Conservation (phyloP, 1,140 invertebrate genomes). For the Linepithema humile region DNA sequence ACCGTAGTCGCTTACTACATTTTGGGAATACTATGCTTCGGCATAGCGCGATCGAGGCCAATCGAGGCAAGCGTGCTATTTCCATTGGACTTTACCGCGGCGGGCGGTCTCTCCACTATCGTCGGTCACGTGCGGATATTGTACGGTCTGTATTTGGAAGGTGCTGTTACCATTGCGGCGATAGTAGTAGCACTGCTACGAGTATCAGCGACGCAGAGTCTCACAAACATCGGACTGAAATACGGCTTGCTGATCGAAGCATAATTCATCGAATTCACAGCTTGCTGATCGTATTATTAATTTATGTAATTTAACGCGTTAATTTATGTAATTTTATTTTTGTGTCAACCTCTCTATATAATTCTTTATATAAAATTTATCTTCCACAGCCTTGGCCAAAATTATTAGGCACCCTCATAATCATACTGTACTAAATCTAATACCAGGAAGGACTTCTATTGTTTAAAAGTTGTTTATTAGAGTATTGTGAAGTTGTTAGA, state of each 20-base stretch:
- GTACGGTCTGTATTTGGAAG: slow-evolving; percentile 88
- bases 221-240: slow-evolving; percentile 85
- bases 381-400: too few relatives aligned
- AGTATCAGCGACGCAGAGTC: slow-evolving; percentile 85
- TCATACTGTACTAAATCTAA: too few relatives aligned
- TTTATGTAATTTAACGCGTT: too few relatives aligned
- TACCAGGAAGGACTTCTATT: too few relatives aligned
- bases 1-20: slow-evolving; percentile 85
- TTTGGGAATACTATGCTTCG: slow-evolving; percentile 86
- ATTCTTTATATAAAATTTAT: too few relatives aligned
- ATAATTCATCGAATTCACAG: slow-evolving; percentile 8
- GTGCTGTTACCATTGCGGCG: slow-evolving; percentile 87
- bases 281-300: too few relatives aligned
- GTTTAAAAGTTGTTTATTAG: too few relatives aligned
- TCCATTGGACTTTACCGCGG: slow-evolving; percentile 89
- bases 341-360: too few relatives aligned
- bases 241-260: slow-evolving; percentile 83
- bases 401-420: too few relatives aligned
- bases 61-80: slow-evolving; percentile 87
- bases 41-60: slow-evolving; percentile 84
- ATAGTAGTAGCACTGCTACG: slow-evolving; percentile 86
- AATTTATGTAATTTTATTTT: too few relatives aligned
- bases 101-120: slow-evolving; percentile 87
- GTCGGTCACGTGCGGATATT: slow-evolving; percentile 86
- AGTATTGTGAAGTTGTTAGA: too few relatives aligned